phyloP scores from a whole-genome alignment of 2,113 vertebrate species.

The Ochotona princeps region DNA sequence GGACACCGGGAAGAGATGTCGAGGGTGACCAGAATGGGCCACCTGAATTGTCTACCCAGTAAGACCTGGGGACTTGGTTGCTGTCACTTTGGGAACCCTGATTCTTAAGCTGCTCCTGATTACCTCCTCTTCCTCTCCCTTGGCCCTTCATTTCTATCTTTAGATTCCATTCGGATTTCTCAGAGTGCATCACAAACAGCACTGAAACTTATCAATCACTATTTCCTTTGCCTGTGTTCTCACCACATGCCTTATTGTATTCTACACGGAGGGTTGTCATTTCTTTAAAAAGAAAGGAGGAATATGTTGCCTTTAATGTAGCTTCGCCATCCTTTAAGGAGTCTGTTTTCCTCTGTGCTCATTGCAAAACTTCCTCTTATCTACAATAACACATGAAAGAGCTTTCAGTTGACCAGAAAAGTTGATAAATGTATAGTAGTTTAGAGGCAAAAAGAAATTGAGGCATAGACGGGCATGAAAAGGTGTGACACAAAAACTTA shows the following conservation, averaged over 20 bases:
- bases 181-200: not conserved
- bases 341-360: not conserved
- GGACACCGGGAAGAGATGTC: not conserved
- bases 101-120: not conserved
- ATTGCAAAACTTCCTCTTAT: conserved; percentile 7
- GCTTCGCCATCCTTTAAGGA: not conserved
- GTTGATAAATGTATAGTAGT: not conserved
- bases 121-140: not conserved
- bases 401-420: not conserved
- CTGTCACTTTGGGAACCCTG: not conserved
- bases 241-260: not conserved
- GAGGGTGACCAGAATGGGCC: not conserved
- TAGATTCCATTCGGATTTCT: not conserved
- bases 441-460: not conserved
- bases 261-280: not conserved
- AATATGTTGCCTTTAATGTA: not conserved
- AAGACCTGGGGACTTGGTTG: not conserved
- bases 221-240: not conserved
- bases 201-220: not conserved
- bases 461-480: not conserved
- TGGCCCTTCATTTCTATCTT: not conserved
- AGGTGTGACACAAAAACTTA: not conserved
- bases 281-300: not conserved
- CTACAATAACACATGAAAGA: not conserved
- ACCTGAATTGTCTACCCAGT: not conserved